Evolutionary conservation across 2,888 invertebrate species (phyloP).

Genomic region (Erebia aethiops): DNA sequence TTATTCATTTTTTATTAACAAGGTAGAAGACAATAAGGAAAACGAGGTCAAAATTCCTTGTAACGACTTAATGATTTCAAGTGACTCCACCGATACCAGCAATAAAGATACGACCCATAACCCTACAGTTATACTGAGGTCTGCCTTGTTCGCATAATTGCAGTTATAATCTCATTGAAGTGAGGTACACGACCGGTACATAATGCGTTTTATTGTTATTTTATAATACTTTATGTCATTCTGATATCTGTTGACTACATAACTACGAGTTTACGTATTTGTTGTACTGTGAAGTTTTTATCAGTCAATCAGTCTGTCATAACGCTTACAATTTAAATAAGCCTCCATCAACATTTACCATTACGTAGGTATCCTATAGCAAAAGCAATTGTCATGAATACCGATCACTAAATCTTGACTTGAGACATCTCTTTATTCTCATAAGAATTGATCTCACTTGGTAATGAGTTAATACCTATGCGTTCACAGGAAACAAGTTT

Average conservation of each 20-base stretch:
- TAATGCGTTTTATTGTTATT: slow-evolving; percentile 22
- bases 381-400: too few relatives aligned
- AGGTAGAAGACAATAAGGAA: slow-evolving; percentile 12
- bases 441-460: too few relatives aligned
- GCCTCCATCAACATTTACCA: too few relatives aligned
- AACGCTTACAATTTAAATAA: too few relatives aligned
- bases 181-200: slow-evolving; percentile 24
- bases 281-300: too few relatives aligned
- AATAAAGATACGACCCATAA: slow-evolving; percentile 37
- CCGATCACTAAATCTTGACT: too few relatives aligned
- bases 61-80: slow-evolving; percentile 28
- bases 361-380: too few relatives aligned
- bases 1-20: slow-evolving; percentile 7
- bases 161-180: slow-evolving; percentile 25
- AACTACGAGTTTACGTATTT: background rate
- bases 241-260: slow-evolving; percentile 3
- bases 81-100: slow-evolving; percentile 28
- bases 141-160: slow-evolving; percentile 29
- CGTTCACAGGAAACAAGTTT: too few relatives aligned
- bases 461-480: too few relatives aligned
- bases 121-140: slow-evolving; percentile 24
- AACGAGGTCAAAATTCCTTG: slow-evolving; percentile 20
- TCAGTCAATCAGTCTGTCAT: too few relatives aligned
- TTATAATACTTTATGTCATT: slow-evolving; percentile 23
- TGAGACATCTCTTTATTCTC: too few relatives aligned